Evolutionary conservation across 2,888 invertebrate species (phyloP).

Genomic region (Aphidius colemani): DNA sequence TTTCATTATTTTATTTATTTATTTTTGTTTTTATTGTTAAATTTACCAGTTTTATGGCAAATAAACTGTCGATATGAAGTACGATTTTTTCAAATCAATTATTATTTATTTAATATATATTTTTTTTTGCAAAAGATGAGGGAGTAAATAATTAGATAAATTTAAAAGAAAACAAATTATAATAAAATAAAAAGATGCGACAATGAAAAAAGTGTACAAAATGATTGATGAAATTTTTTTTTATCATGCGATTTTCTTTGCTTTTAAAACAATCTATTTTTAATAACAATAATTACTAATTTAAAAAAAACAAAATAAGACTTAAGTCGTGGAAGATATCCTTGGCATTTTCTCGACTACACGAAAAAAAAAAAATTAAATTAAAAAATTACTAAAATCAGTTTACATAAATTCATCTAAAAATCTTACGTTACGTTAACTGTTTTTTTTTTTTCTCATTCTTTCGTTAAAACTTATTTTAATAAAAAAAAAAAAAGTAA

Average conservation of each 20-base stretch:
- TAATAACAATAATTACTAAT: conserved; percentile 11
- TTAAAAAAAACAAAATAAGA: neutral
- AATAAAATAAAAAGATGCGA: conserved; percentile 4
- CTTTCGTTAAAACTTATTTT: neutral
- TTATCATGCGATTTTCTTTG: neutral
- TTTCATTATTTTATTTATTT: too few species aligned
- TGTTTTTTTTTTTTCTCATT: too few species aligned
- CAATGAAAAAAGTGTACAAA: conserved; percentile 16
- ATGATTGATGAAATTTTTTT: neutral
- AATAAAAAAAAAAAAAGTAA: conserved; percentile 1
- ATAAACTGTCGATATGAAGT: too few species aligned
- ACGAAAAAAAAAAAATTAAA: conserved; percentile 5
- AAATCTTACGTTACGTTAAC: too few species aligned
- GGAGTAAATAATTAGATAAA: too few species aligned
- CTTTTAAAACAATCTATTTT: conserved; percentile 12
- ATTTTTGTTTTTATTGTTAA: too few species aligned
- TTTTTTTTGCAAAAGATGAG: too few species aligned
- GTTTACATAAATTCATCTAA: too few species aligned
- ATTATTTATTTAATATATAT: too few species aligned
- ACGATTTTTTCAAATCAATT: too few species aligned
- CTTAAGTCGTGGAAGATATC: conserved; percentile 16
- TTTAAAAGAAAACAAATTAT: neutral
- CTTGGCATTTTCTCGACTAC: conserved; percentile 10
- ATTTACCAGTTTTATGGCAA: too few species aligned
- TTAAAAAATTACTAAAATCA: neutral